phyloP scores from a whole-genome alignment of 1,140 invertebrate genomes.

The Neomicropteryx cornuta region DNA sequence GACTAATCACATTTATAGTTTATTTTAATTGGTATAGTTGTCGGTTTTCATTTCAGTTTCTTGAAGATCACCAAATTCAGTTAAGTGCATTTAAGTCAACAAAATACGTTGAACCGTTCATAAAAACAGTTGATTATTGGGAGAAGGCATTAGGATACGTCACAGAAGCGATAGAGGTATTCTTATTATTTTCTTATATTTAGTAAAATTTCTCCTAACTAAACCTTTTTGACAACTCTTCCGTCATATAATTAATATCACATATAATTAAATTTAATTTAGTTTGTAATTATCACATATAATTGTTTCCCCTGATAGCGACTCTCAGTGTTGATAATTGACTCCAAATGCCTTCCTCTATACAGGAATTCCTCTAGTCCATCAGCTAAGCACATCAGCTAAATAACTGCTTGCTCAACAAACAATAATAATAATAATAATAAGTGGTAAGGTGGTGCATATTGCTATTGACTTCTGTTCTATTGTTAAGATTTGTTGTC shows the following conservation, averaged over 20 bases:
- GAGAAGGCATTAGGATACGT: slow-evolving; percentile 68
- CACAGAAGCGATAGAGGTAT: slow-evolving; percentile 61
- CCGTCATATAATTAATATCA: neutral
- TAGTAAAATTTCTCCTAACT: slow-evolving; percentile 2
- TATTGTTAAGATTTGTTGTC: too few relatives aligned
- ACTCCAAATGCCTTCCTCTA: too few relatives aligned
- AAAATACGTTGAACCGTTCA: slow-evolving; percentile 75
- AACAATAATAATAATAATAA: too few relatives aligned
- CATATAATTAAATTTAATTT: neutral
- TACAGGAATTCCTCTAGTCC: too few relatives aligned
- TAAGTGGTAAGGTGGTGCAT: too few relatives aligned
- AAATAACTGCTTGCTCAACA: too few relatives aligned
- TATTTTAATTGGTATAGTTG: too few relatives aligned
- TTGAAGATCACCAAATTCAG: slow-evolving; percentile 64
- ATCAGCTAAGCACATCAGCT: too few relatives aligned
- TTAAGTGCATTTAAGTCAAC: slow-evolving; percentile 77
- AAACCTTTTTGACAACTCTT: slow-evolving; percentile 1
- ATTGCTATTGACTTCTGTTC: too few relatives aligned
- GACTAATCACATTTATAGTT: too few relatives aligned
- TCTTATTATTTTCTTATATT: slow-evolving; percentile 1
- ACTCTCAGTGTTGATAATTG: too few relatives aligned
- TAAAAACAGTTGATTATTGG: slow-evolving; percentile 69
- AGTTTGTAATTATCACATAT: neutral
- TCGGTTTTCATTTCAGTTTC: slow-evolving; percentile 23
- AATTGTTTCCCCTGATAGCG: too few relatives aligned